Conservation (phyloP, 2,797 vertebrate genomes). For the Anguilla anguilla region DNA sequence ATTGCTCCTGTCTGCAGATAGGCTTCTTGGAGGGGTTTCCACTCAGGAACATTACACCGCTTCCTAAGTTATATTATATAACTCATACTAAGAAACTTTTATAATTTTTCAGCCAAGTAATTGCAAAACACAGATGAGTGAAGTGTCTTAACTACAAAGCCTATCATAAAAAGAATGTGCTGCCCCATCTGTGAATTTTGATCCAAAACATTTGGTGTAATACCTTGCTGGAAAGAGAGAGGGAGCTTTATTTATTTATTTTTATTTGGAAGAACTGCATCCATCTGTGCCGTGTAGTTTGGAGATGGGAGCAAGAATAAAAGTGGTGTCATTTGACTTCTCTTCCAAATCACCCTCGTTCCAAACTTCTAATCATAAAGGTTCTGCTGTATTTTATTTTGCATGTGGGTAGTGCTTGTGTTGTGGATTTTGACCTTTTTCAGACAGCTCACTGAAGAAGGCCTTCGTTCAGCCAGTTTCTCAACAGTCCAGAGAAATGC, state of each 20-base stretch:
- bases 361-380: neutral
- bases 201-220: constrained; percentile 11
- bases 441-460: constrained; percentile 23
- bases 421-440: neutral
- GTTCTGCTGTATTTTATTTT: neutral
- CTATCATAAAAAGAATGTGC: neutral
- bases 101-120: neutral
- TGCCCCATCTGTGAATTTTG: neutral
- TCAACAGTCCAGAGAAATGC: constrained; percentile 1
- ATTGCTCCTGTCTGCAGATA: neutral
- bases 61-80: neutral
- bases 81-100: neutral
- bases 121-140: neutral
- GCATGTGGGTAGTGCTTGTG: neutral
- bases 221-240: neutral
- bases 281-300: neutral
- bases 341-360: neutral
- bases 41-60: neutral
- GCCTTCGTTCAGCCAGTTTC: constrained; percentile 32
- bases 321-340: neutral
- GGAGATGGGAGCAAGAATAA: neutral
- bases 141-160: neutral
- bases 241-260: neutral
- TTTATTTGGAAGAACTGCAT: neutral
- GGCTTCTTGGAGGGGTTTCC: neutral